Evolutionary conservation across 2,888 invertebrate species (phyloP).

Genomic region (Entomobrya multifasciata): DNA sequence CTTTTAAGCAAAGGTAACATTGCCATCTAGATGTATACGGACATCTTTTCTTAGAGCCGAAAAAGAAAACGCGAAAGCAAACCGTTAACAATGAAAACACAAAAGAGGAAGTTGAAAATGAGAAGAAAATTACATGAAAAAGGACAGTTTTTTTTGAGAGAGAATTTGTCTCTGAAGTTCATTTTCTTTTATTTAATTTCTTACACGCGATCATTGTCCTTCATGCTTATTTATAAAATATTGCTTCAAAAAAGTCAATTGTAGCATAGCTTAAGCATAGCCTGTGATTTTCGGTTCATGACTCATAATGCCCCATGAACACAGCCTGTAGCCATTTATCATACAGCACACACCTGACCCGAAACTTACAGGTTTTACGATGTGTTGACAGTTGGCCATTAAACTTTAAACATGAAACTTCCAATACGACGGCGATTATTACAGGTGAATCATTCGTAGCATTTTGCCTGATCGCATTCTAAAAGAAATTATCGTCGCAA

Average conservation of each 20-base stretch:
- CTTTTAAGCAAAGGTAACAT: background rate
- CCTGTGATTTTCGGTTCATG: too few relatives aligned
- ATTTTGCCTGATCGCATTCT: slow-evolving; percentile 38
- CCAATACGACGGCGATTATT: background rate
- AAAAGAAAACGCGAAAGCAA: slow-evolving; percentile 7
- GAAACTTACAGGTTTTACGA: slow-evolving; percentile 38
- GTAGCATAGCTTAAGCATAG: too few relatives aligned
- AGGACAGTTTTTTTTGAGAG: slow-evolving; percentile 35
- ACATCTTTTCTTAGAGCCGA: too few relatives aligned
- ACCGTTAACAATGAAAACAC: slow-evolving; percentile 19
- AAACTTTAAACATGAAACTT: slow-evolving; percentile 42
- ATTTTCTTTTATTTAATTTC: background rate
- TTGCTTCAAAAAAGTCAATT: too few relatives aligned
- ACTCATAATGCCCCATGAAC: background rate
- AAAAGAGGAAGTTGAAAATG: slow-evolving; percentile 13
- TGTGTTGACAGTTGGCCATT: slow-evolving; percentile 60
- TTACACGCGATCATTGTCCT: background rate
- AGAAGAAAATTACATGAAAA: background rate
- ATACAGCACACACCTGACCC: background rate
- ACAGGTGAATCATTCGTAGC: background rate
- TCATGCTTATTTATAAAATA: too few relatives aligned
- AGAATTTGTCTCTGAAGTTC: background rate
- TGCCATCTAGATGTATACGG: too few relatives aligned
- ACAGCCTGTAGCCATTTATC: background rate
- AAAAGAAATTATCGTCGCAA: slow-evolving; percentile 23